Evolutionary conservation across 1,140 invertebrate species (phyloP).

Genomic region (Nasonia giraulti): DNA sequence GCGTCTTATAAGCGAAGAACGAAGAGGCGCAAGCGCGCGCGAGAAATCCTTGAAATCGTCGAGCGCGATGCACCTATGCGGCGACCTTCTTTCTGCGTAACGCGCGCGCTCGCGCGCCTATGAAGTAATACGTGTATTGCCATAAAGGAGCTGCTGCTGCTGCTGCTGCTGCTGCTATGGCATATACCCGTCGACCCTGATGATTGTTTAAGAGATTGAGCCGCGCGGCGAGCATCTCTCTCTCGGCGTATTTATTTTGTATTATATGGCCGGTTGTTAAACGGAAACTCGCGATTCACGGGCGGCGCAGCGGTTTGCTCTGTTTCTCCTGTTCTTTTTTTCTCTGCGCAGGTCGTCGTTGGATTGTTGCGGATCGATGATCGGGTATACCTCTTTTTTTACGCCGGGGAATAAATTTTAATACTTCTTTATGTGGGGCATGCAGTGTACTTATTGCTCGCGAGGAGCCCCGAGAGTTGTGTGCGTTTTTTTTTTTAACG

Average conservation of each 20-base stretch:
- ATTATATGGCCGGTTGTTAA: conserved; percentile 22
- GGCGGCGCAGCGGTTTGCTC: neutral
- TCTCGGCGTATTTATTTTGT: conserved; percentile 7
- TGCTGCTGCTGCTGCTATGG: neutral
- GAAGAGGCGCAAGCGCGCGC: neutral
- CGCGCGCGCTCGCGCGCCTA: conserved; percentile 18
- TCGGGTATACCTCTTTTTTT: neutral
- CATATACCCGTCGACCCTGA: conserved; percentile 40
- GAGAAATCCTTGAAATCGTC: conserved; percentile 38
- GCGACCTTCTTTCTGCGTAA: conserved; percentile 46
- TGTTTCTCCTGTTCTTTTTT: neutral
- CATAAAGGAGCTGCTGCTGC: conserved; percentile 32
- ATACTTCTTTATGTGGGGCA: conserved; percentile 1
- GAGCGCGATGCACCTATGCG: conserved; percentile 31
- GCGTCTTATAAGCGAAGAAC: neutral
- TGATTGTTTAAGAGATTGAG: conserved; percentile 45
- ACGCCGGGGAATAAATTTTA: conserved; percentile 16
- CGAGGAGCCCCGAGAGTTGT: neutral
- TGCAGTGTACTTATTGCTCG: neutral
- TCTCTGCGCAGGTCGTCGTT: neutral
- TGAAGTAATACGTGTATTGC: conserved; percentile 48
- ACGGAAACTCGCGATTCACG: conserved; percentile 30
- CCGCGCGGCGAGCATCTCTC: conserved; percentile 26
- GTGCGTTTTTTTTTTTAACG: neutral
- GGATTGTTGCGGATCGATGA: neutral